Evolutionary conservation across 1,140 invertebrate genomes (phyloP).

Genomic region (Colletes gigas): DNA sequence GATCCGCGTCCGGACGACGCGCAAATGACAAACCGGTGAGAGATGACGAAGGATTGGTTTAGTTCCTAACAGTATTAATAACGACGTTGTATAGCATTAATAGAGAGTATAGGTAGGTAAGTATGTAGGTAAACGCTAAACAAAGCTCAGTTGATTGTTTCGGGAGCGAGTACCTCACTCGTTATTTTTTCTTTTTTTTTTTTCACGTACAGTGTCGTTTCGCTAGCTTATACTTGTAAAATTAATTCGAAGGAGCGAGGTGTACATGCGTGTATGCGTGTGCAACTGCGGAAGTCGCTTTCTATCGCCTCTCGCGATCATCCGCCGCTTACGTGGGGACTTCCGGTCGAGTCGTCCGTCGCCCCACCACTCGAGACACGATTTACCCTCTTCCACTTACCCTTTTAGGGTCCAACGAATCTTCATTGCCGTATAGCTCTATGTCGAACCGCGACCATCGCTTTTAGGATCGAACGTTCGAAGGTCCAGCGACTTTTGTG

Average conservation of each 20-base stretch:
- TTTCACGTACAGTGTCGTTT: slow-evolving; percentile 33
- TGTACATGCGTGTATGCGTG: slow-evolving; percentile 58
- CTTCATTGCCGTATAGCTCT: too few species aligned
- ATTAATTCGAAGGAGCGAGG: slow-evolving; percentile 62
- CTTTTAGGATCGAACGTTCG: too few species aligned
- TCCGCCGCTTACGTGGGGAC: not conserved
- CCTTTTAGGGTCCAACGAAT: not conserved
- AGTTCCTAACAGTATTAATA: slow-evolving; percentile 46
- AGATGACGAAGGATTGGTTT: not conserved
- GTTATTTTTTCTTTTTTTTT: not conserved
- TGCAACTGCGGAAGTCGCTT: slow-evolving; percentile 57
- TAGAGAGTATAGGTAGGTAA: slow-evolving; percentile 45
- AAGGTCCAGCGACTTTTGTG: too few species aligned
- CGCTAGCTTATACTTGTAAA: slow-evolving; percentile 53
- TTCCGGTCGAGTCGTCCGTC: not conserved
- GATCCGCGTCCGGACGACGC: not conserved
- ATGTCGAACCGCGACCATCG: not conserved
- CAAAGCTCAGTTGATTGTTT: slow-evolving; percentile 79
- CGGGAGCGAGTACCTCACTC: slow-evolving; percentile 63
- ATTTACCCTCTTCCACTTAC: slow-evolving; percentile 15
- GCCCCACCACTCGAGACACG: slow-evolving; percentile 1
- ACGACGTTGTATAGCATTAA: slow-evolving; percentile 47
- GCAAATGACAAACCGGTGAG: slow-evolving; percentile 20
- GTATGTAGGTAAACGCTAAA: slow-evolving; percentile 73
- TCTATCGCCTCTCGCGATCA: not conserved